Conservation (phyloP, 2,113 vertebrate species). For the Lepus timidus region DNA sequence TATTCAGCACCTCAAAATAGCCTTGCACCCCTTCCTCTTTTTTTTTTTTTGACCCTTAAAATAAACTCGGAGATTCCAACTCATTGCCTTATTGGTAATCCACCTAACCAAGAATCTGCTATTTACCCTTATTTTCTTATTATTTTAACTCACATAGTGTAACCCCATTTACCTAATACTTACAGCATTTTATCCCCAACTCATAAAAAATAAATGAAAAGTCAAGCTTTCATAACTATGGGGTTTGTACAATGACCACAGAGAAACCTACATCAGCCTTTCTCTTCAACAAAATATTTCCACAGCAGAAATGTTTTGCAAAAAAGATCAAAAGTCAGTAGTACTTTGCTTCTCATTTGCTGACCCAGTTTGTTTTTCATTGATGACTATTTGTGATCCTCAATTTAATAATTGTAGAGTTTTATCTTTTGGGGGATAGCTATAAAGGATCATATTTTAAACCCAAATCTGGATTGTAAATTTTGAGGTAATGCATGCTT, state of each 20-base stretch:
- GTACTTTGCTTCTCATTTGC: slow-evolving; percentile 14
- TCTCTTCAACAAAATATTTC: neutral
- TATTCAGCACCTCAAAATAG: neutral
- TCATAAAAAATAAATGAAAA: slow-evolving; percentile 57
- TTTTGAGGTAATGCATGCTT: slow-evolving; percentile 28
- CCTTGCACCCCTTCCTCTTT: neutral
- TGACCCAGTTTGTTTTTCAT: slow-evolving; percentile 43
- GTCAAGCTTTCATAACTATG: neutral
- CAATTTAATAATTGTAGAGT: slow-evolving; percentile 16
- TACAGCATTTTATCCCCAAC: neutral
- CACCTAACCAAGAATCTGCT: neutral
- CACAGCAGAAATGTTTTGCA: neutral
- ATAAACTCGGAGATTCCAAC: neutral
- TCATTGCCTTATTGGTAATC: neutral
- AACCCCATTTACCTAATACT: neutral
- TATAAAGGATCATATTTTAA: slow-evolving; percentile 44
- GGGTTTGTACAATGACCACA: neutral
- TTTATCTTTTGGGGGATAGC: slow-evolving; percentile 59
- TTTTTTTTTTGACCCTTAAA: neutral
- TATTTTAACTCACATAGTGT: neutral
- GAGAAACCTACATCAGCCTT: slow-evolving; percentile 6
- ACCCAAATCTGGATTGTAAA: neutral
- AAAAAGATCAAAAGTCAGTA: neutral
- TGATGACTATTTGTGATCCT: slow-evolving; percentile 26
- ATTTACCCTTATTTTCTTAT: slow-evolving; percentile 27